A percentile compares a stretch with the other conserved stretches of the same genome.
These are phyloP conservation scores for Labrus mixtus DNA, from an alignment of 2,113 vertebrate species.

Conservation along the genomic window DNA sequence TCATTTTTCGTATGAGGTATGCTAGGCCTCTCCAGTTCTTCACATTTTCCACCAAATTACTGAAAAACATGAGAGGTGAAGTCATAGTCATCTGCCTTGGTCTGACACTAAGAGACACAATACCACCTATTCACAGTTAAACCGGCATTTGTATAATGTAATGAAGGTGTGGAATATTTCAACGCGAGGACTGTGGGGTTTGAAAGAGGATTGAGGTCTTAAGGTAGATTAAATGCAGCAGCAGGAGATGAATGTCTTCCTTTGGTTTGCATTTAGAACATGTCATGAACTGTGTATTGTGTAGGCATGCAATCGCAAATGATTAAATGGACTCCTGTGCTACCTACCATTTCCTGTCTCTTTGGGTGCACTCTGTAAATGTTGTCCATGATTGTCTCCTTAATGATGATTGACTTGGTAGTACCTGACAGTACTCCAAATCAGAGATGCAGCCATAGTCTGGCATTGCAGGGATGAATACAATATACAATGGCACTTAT, in stretches of 20 bases:
- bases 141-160: constrained; percentile 51
- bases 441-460: neutral
- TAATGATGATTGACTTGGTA: constrained; percentile 30
- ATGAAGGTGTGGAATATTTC: constrained; percentile 57
- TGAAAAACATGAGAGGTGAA: constrained; percentile 31
- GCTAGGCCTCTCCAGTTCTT: constrained; percentile 20
- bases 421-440: constrained; percentile 31
- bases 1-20: constrained; percentile 43
- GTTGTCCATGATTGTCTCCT: constrained; percentile 30
- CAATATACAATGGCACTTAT: neutral
- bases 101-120: constrained; percentile 38
- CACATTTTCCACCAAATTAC: constrained; percentile 22
- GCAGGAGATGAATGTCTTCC: constrained; percentile 57
- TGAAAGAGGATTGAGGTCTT: constrained; percentile 49
- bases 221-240: constrained; percentile 56
- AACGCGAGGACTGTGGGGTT: constrained; percentile 27
- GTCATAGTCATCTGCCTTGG: constrained; percentile 24
- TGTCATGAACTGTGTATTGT: constrained; percentile 45
- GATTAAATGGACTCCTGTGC: constrained; percentile 37
- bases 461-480: neutral
- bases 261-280: constrained; percentile 50
- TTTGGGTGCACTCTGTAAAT: constrained; percentile 14
- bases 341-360: constrained; percentile 40
- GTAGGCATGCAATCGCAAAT: constrained; percentile 26
- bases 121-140: constrained; percentile 53